Percentiles rank a stretch among this genome's conserved stretches.
Conservation (phyloP, 2,113 vertebrate genomes). For the Oryzias celebensis region DNA sequence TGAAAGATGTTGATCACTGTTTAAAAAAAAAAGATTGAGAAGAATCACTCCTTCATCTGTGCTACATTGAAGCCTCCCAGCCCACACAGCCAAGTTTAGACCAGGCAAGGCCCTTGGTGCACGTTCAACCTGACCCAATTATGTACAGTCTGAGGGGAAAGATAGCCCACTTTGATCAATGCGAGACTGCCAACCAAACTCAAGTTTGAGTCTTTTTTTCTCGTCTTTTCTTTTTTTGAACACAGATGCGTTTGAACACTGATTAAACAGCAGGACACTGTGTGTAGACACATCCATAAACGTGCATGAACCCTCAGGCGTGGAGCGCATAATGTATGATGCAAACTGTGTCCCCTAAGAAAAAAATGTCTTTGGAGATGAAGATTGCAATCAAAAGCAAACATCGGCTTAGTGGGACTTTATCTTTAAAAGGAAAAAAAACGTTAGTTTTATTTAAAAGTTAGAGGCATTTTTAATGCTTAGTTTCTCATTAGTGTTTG, state of each 20-base stretch:
- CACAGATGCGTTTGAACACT: background rate
- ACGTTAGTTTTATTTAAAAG: too few relatives aligned
- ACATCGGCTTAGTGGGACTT: background rate
- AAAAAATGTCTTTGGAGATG: background rate
- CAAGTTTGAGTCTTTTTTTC: too few relatives aligned
- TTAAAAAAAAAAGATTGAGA: constrained; percentile 32
- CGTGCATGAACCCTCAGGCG: constrained; percentile 10
- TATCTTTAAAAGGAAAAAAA: too few relatives aligned
- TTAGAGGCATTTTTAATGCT: too few relatives aligned
- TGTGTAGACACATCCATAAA: background rate
- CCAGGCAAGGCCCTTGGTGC: constrained; percentile 47
- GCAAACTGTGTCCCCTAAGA: constrained; percentile 21
- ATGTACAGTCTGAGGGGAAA: constrained; percentile 59
- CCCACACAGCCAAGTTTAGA: constrained; percentile 58
- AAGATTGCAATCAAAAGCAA: background rate
- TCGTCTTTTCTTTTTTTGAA: background rate
- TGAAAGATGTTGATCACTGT: constrained; percentile 9
- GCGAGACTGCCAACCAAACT: constrained; percentile 7
- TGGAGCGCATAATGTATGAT: constrained; percentile 6
- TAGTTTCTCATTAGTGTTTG: too few relatives aligned
- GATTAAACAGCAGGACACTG: background rate
- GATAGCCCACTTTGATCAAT: constrained; percentile 64
- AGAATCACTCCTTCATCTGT: constrained; percentile 38
- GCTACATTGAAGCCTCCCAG: constrained; percentile 58
- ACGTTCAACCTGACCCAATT: constrained; percentile 69